Evolutionary conservation across 1,140 invertebrate species (phyloP).

Genomic region (Laodelphax striatellus): DNA sequence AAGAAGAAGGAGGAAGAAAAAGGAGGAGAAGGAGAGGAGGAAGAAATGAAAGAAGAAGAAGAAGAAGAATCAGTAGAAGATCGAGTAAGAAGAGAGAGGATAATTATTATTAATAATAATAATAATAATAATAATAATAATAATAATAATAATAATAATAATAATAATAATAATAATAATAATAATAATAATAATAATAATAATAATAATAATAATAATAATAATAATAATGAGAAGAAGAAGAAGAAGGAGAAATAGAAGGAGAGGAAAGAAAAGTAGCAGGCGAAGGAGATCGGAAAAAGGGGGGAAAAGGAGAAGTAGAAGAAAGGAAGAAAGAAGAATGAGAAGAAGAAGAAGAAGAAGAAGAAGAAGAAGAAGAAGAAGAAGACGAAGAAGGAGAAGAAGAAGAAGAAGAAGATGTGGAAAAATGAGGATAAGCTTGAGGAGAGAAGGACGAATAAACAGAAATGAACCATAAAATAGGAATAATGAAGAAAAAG

Average conservation of each 20-base stretch:
- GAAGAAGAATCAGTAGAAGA: too few relatives aligned
- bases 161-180: too few relatives aligned
- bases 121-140: too few relatives aligned
- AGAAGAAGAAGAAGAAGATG: conserved; percentile 6
- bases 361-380: conserved; percentile 6
- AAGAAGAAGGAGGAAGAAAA: neutral
- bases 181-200: too few relatives aligned
- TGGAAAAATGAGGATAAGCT: neutral
- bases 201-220: too few relatives aligned
- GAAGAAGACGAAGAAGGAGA: conserved; percentile 5
- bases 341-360: conserved; percentile 1
- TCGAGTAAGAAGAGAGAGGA: too few relatives aligned
- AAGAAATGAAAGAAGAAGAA: neutral
- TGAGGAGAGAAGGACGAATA: neutral
- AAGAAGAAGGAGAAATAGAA: neutral
- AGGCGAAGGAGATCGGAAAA: neutral
- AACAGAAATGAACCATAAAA: neutral
- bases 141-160: too few relatives aligned
- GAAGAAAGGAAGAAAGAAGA: neutral
- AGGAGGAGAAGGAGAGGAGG: neutral
- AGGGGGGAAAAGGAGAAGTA: neutral
- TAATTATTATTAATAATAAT: too few relatives aligned
- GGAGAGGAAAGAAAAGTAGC: too few relatives aligned
- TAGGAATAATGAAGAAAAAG: too few relatives aligned
- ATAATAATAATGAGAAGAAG: neutral